A percentile compares a stretch with the other conserved stretches of the same genome.
Evolutionary conservation across 2,797 vertebrate species (phyloP).

Genomic region (Onychomys arenicola): DNA sequence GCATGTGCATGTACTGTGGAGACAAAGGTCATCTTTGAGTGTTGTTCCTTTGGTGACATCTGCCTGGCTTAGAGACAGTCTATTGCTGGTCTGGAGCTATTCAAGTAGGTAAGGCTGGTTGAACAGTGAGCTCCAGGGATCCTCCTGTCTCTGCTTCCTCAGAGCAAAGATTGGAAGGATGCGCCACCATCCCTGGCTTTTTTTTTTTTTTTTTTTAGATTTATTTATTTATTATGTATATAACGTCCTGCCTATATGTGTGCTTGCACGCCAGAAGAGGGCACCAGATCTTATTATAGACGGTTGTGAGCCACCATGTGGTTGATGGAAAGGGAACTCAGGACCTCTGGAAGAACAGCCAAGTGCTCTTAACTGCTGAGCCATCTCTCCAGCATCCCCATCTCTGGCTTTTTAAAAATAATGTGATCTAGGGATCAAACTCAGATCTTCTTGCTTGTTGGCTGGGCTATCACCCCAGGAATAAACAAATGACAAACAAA

Average conservation of each 20-base stretch:
- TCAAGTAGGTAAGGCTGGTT: background rate
- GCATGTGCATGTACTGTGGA: background rate
- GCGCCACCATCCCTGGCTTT: too few species aligned
- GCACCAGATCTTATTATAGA: too few species aligned
- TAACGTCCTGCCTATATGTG: too few species aligned
- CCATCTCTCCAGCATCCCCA: too few species aligned
- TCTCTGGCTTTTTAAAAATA: conserved; percentile 20
- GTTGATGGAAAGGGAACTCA: too few species aligned
- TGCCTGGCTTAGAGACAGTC: background rate
- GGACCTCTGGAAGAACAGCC: too few species aligned
- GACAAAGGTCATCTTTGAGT: background rate
- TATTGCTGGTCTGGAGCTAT: background rate
- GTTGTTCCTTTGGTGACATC: background rate
- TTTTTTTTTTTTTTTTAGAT: too few species aligned
- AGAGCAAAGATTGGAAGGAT: background rate
- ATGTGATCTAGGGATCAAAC: background rate
- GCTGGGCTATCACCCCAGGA: background rate
- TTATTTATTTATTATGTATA: too few species aligned
- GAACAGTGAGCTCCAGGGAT: background rate
- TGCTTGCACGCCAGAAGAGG: too few species aligned
- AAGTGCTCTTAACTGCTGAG: too few species aligned
- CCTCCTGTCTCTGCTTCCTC: background rate
- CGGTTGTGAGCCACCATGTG: too few species aligned
- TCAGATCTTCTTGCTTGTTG: background rate
- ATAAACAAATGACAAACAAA: background rate